Percentiles rank a stretch among this genome's conserved stretches.
Evolutionary conservation across 2,113 vertebrate genomes (phyloP).

Genomic region (Sinocyclocheilus maitianheensis): DNA sequence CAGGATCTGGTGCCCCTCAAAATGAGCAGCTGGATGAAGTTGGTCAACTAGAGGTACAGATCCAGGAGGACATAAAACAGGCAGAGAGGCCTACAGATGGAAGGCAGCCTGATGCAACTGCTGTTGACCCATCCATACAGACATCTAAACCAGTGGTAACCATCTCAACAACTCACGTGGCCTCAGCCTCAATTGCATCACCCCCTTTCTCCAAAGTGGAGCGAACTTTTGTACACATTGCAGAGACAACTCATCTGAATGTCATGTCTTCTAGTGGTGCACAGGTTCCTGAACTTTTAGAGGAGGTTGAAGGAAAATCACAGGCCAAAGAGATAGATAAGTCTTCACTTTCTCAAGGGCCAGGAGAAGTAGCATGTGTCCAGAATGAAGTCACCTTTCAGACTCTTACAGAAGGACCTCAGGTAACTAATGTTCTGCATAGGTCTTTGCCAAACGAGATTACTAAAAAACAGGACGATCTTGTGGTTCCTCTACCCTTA

Average conservation of each 20-base stretch:
- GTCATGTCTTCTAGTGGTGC: constrained; percentile 89
- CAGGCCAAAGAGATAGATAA: constrained; percentile 61
- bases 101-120: neutral
- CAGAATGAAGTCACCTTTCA: constrained; percentile 60
- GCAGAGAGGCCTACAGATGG: neutral
- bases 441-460: constrained; percentile 47
- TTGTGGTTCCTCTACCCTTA: constrained; percentile 24
- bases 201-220: constrained; percentile 96
- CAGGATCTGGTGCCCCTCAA: constrained; percentile 77
- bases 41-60: constrained; percentile 73
- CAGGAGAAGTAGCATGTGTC: constrained; percentile 59
- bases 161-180: constrained; percentile 65
- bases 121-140: constrained; percentile 2
- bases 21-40: constrained; percentile 78
- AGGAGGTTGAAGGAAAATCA: constrained; percentile 66
- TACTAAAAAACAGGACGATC: constrained; percentile 53
- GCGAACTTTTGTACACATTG: constrained; percentile 93
- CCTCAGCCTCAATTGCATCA: constrained; percentile 82
- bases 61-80: neutral
- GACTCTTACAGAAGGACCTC: constrained; percentile 52
- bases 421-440: constrained; percentile 56
- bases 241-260: constrained; percentile 92
- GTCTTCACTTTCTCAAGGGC: constrained; percentile 55
- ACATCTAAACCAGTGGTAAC: constrained; percentile 16
- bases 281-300: constrained; percentile 65